A percentile compares a stretch with the other conserved stretches of the same genome.
Conservation (phyloP, 2,113 vertebrate species). For the Embiotoca jacksoni region DNA sequence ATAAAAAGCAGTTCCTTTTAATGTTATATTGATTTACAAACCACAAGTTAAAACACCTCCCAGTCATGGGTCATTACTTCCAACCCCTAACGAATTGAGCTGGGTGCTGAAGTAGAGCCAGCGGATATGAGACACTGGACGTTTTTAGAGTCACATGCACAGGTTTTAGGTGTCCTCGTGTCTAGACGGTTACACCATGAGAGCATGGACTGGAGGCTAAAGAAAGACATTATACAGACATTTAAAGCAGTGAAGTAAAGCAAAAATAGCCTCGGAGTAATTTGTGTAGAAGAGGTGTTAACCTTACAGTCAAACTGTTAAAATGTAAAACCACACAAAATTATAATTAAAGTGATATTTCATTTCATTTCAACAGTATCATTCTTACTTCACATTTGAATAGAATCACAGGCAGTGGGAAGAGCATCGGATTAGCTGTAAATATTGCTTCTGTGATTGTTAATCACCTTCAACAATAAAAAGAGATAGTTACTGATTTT, state of each 20-base stretch:
- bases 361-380: not conserved
- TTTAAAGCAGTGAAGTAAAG: constrained; percentile 3
- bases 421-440: constrained; percentile 3
- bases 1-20: constrained; percentile 74
- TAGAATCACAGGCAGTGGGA: not conserved
- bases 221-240: constrained; percentile 16
- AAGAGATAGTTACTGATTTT: not conserved
- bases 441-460: not conserved
- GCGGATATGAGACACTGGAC: constrained; percentile 43
- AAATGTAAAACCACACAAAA: not conserved
- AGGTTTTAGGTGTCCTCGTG: constrained; percentile 71
- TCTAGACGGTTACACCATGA: constrained; percentile 72
- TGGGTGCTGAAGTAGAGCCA: constrained; percentile 56
- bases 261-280: not conserved
- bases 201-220: constrained; percentile 1
- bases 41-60: constrained; percentile 70
- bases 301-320: not conserved
- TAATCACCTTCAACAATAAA: no score
- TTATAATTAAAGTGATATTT: not conserved
- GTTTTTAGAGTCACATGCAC: constrained; percentile 43
- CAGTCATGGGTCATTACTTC: constrained; percentile 68
- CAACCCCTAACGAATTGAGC: constrained; percentile 51
- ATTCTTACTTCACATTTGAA: not conserved
- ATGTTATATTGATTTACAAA: constrained; percentile 83
- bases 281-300: not conserved